Conservation (phyloP, 1,140 invertebrate genomes). For the Bombus confusus region DNA sequence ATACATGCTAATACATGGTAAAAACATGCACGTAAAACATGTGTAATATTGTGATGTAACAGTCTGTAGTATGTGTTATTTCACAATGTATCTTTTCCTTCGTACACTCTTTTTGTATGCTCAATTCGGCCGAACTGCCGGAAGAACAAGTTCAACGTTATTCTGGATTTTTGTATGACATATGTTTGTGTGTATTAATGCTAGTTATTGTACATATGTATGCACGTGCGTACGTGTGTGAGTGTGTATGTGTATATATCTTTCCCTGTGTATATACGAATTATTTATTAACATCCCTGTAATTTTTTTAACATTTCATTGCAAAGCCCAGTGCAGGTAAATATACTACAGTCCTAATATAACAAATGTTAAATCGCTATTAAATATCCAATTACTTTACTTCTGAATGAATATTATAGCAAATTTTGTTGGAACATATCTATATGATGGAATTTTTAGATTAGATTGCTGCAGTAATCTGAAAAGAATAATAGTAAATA, state of each 20-base stretch:
- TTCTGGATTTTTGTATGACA: constrained; percentile 58
- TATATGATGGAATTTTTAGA: not conserved
- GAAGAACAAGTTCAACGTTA: constrained; percentile 42
- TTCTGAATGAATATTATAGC: constrained; percentile 31
- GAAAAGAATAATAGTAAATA: not conserved
- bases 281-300: constrained; percentile 65
- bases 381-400: constrained; percentile 25
- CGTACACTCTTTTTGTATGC: constrained; percentile 26
- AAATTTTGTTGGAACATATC: constrained; percentile 30
- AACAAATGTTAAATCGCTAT: constrained; percentile 40
- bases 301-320: constrained; percentile 48
- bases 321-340: constrained; percentile 28
- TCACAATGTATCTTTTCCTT: constrained; percentile 12
- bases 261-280: constrained; percentile 56
- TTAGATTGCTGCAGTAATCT: not conserved
- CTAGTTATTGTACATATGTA: constrained; percentile 65
- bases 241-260: constrained; percentile 39
- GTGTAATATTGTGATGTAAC: constrained; percentile 41
- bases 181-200: constrained; percentile 51
- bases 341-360: constrained; percentile 3
- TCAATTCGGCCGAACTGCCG: constrained; percentile 55
- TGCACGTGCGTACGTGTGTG: not conserved
- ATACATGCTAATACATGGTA: constrained; percentile 26
- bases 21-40: constrained; percentile 46
- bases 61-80: constrained; percentile 27